A percentile compares a stretch with the other conserved stretches of the same genome.
Conservation (phyloP, 2,113 vertebrate genomes). For the Etheostoma spectabile region DNA sequence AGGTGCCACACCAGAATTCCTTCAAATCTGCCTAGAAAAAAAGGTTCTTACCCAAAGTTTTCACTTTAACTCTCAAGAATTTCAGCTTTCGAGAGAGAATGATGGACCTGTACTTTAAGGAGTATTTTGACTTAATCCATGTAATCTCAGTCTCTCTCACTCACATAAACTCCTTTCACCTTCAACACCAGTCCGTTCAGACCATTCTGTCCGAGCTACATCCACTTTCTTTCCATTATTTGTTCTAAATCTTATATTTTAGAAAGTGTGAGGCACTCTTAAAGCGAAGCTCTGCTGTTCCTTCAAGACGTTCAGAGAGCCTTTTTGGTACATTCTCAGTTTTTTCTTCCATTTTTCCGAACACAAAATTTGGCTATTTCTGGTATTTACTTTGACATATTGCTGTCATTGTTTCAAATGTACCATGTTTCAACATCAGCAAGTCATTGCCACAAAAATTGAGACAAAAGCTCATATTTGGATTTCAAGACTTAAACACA, state of each 20-base stretch:
- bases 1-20: constrained; percentile 26
- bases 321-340: neutral
- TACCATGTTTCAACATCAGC: neutral
- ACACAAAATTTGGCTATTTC: neutral
- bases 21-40: constrained; percentile 18
- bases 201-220: neutral
- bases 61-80: neutral
- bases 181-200: constrained; percentile 9
- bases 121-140: constrained; percentile 1
- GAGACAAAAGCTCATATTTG: neutral
- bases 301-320: constrained; percentile 6
- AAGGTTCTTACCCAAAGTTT: constrained; percentile 24
- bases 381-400: neutral
- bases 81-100: constrained; percentile 2
- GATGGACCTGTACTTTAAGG: neutral
- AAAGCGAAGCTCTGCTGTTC: constrained; percentile 3
- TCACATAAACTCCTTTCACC: constrained; percentile 13
- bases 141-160: neutral
- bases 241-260: neutral
- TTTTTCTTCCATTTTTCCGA: neutral
- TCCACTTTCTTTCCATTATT: constrained; percentile 22
- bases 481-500: neutral
- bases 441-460: neutral
- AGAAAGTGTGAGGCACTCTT: constrained; percentile 14
- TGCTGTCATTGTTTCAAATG: constrained; percentile 1